Conservation (phyloP, 2,797 vertebrate species). For the Paguma larvata region DNA sequence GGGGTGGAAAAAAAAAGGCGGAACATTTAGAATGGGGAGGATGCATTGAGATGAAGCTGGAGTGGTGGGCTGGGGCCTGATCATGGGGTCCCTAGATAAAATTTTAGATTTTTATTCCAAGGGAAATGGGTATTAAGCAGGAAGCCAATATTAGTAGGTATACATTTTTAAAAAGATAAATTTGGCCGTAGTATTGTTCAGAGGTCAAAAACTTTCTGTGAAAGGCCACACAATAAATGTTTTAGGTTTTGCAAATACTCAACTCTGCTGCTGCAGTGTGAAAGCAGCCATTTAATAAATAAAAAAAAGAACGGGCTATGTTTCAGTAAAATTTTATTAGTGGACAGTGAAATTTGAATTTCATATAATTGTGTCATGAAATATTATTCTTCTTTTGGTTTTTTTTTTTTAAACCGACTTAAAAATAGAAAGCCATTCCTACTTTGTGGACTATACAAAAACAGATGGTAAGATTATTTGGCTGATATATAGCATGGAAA, state of each 20-base stretch:
- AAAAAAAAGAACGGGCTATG: constrained; percentile 24
- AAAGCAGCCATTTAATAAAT: constrained; percentile 28
- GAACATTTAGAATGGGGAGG: background rate
- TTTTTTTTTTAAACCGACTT: background rate
- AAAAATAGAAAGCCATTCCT: constrained; percentile 29
- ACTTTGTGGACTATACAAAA: background rate
- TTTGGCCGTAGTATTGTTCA: background rate
- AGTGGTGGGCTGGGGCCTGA: background rate
- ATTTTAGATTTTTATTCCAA: constrained; percentile 30
- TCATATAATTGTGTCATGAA: constrained; percentile 42
- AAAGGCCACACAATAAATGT: constrained; percentile 49
- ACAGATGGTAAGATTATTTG: background rate
- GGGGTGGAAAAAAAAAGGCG: background rate
- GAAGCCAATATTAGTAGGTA: constrained; percentile 7
- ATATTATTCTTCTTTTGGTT: constrained; percentile 28
- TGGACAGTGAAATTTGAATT: constrained; percentile 44
- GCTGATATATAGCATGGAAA: background rate
- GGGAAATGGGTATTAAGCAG: background rate
- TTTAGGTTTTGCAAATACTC: constrained; percentile 13
- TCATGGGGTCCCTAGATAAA: background rate
- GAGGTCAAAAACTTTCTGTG: constrained; percentile 51
- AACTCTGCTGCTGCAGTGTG: background rate
- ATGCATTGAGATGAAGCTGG: background rate
- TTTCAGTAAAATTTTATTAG: constrained; percentile 53
- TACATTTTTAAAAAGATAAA: background rate